Evolutionary conservation across 1,140 invertebrate species (phyloP).

Genomic region (Drosophila azteca): DNA sequence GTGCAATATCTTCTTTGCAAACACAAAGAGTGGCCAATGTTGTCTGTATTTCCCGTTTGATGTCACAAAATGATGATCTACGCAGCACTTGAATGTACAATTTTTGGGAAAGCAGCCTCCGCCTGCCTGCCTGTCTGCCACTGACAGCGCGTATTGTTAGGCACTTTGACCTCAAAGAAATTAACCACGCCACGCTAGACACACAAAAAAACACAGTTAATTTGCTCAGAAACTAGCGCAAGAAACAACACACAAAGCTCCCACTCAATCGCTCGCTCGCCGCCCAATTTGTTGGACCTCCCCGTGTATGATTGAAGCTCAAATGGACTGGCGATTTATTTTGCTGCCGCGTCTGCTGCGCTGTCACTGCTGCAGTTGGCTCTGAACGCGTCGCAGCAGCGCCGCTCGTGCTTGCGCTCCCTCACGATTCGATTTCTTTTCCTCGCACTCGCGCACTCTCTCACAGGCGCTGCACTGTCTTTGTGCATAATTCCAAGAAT

Average conservation of each 20-base stretch:
- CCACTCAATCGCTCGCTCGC: too few relatives aligned
- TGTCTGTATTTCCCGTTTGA: constrained; percentile 27
- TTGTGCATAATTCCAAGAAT: constrained; percentile 61
- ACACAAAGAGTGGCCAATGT: background rate
- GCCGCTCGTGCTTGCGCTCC: background rate
- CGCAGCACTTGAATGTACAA: constrained; percentile 39
- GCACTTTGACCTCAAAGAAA: too few relatives aligned
- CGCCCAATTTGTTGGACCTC: constrained; percentile 8
- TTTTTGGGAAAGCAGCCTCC: too few relatives aligned
- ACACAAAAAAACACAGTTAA: background rate
- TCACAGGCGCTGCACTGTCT: constrained; percentile 12
- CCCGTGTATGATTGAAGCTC: constrained; percentile 72
- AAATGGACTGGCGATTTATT: constrained; percentile 58
- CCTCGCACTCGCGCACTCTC: background rate
- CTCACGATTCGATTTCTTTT: background rate
- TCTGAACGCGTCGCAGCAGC: background rate
- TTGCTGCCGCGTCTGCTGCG: constrained; percentile 17
- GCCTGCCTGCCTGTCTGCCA: too few relatives aligned
- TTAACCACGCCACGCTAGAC: too few relatives aligned
- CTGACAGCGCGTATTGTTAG: too few relatives aligned
- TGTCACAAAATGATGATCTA: constrained; percentile 40
- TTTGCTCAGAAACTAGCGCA: background rate
- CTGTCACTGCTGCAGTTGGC: constrained; percentile 6
- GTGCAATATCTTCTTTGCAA: background rate
- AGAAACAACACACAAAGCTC: too few relatives aligned